Conservation (phyloP, 2,888 invertebrate genomes). For the Melanostoma scalare region DNA sequence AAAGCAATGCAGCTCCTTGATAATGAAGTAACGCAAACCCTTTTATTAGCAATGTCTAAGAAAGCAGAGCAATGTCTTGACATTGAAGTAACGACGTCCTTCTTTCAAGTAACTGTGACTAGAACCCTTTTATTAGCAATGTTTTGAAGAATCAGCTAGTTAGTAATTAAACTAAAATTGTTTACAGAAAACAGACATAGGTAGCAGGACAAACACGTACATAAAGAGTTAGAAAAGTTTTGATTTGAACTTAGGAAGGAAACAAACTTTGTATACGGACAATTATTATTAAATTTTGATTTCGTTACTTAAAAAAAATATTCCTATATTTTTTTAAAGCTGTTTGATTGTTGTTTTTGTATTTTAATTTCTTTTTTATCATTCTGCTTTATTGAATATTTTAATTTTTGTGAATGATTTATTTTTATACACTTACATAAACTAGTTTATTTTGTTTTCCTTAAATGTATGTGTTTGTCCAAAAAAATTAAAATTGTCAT, state of each 20-base stretch:
- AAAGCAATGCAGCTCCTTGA: too few species aligned
- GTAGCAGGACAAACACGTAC: too few species aligned
- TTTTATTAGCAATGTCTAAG: too few species aligned
- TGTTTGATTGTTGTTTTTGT: slow-evolving; percentile 65
- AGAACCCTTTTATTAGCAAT: too few species aligned
- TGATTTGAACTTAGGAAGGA: too few species aligned
- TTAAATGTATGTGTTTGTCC: slow-evolving; percentile 67
- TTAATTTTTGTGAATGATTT: slow-evolving; percentile 37
- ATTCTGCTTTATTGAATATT: background rate
- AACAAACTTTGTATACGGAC: slow-evolving; percentile 39
- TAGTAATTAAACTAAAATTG: slow-evolving; percentile 3
- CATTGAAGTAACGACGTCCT: too few species aligned
- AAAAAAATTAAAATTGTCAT: slow-evolving; percentile 37
- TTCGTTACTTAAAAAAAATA: background rate
- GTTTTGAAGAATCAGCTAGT: background rate
- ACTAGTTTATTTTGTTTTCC: slow-evolving; percentile 29
- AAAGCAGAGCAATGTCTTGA: too few species aligned
- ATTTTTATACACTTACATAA: slow-evolving; percentile 9
- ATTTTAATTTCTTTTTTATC: slow-evolving; percentile 53
- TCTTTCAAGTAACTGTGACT: too few species aligned
- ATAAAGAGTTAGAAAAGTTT: background rate
- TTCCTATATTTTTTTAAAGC: background rate
- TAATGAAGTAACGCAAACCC: too few species aligned
- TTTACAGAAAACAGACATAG: slow-evolving; percentile 2
- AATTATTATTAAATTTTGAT: background rate